Evolutionary conservation across 2,113 vertebrate genomes (phyloP), one percentile per base, ranked within the genome.

Genomic region (Sardina pilchardus): DNA sequence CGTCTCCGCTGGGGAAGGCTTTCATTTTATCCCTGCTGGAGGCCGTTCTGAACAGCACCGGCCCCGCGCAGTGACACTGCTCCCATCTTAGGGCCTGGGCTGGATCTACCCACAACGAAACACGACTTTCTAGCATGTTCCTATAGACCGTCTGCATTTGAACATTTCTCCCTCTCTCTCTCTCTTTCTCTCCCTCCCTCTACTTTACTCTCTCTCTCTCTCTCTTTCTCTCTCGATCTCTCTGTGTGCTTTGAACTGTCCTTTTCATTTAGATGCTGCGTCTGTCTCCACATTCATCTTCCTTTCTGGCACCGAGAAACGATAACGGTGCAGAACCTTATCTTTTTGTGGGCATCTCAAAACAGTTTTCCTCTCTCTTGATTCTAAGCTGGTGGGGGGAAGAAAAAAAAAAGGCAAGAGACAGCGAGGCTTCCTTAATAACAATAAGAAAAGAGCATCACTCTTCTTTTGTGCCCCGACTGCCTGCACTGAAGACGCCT

Each of bases 281-380:
- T 87, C 59, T 84, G 88, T 91, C 87, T 91, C 80, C 90, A 53
- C 14, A 24, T 45, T 85, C 67, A 83, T 86, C 43, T 86, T 91
- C 87, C 91, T 87, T 84, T 83, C 83, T 87, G 85, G 84, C 87
- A 85, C 84, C 80, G 84, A 90, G 85, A 86, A 85, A 84, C 83
- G 36, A 85, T 88, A 88, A 88, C 86, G 48, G 85, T 78, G 86
- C 81, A 85, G 86, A 89, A 90, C 88, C 93, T 91, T 91, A 92
- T 90, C 90, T 87, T 87, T 93, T 92, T 90, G 86, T 89, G 90
- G 91, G 88, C 91, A 93, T 93, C 89, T 93, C 88, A 90, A 92
- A 91, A 90, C 90, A 85, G 88, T 89, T 90, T 88, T 19, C 45
- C 82, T 85, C 78, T 78, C 75, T 83, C 83, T 78, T 81, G 85